These are phyloP conservation scores for Aphidius colemani DNA, from an alignment of 2,888 invertebrate genomes.

Conservation along the genomic window DNA sequence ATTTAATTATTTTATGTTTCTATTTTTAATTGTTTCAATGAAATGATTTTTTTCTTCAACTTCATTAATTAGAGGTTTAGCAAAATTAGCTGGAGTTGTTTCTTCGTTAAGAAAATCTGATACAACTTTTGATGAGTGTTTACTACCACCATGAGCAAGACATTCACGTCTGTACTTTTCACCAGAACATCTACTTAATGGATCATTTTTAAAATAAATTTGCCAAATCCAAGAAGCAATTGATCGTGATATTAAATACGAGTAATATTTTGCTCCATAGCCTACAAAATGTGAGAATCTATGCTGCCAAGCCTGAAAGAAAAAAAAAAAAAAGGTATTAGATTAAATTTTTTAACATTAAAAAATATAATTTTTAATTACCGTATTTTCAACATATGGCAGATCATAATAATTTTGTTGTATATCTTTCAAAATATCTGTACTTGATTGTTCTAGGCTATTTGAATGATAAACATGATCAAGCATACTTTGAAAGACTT, in stretches of 20 bases:
- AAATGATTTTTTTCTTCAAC: conserved; percentile 69
- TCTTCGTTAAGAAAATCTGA: conserved; percentile 78
- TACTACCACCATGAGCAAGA: conserved; percentile 85
- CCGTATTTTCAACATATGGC: conserved; percentile 85
- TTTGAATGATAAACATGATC: conserved; percentile 87
- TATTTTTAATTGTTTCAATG: conserved; percentile 47
- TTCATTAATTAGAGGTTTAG: conserved; percentile 78
- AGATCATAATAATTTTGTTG: conserved; percentile 85
- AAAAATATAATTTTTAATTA: conserved; percentile 47
- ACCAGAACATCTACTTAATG: conserved; percentile 78
- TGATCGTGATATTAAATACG: conserved; percentile 93
- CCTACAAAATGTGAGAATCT: conserved; percentile 96
- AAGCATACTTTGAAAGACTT: conserved; percentile 89
- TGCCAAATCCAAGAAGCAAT: conserved; percentile 94
- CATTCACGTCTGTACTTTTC: conserved; percentile 78
- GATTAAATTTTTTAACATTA: conserved; percentile 6
- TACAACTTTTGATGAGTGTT: conserved; percentile 78
- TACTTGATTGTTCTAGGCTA: conserved; percentile 66
- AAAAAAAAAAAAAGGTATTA: conserved; percentile 17
- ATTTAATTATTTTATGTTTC: conserved; percentile 7
- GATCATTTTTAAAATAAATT: conserved; percentile 78
- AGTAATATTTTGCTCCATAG: conserved; percentile 98
- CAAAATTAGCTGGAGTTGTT: conserved; percentile 77
- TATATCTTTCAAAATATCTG: conserved; percentile 74
- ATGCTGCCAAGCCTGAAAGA: conserved; percentile 84